These are phyloP conservation scores for Osmoderma eremita DNA, from an alignment of 2,888 invertebrate genomes.

Conservation along the genomic window DNA sequence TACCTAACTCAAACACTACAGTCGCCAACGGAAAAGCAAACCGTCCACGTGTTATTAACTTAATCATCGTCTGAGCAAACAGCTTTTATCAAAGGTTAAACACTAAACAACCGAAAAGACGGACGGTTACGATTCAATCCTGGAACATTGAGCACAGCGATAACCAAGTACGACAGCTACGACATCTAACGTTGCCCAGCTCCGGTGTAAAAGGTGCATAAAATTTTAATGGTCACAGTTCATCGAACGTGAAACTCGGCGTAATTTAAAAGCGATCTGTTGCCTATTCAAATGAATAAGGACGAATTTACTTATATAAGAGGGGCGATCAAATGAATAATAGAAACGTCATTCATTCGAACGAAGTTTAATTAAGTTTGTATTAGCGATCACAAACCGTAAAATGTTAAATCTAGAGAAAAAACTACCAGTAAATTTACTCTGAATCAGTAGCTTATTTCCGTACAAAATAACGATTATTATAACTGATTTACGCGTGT, in stretches of 20 bases:
- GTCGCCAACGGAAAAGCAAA: slow-evolving; percentile 32
- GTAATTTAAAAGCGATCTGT: slow-evolving; percentile 23
- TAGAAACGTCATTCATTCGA: neutral
- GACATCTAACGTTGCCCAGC: slow-evolving; percentile 27
- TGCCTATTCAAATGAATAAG: slow-evolving; percentile 4
- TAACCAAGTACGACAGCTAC: slow-evolving; percentile 5
- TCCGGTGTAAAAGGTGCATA: slow-evolving; percentile 30
- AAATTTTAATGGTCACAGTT: slow-evolving; percentile 37
- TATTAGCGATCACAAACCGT: slow-evolving; percentile 3
- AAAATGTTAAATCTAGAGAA: slow-evolving; percentile 6
- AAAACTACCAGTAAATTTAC: neutral
- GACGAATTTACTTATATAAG: slow-evolving; percentile 12
- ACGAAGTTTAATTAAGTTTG: slow-evolving; percentile 21
- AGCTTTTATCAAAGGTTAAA: slow-evolving; percentile 36
- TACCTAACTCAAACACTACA: slow-evolving; percentile 6
- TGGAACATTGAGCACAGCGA: slow-evolving; percentile 17
- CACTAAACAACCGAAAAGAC: slow-evolving; percentile 28
- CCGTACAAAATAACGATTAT: too few species aligned
- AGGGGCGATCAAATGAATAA: neutral
- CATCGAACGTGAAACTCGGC: slow-evolving; percentile 32
- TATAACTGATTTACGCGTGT: too few species aligned
- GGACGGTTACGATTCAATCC: slow-evolving; percentile 6
- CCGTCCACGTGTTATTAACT: slow-evolving; percentile 36
- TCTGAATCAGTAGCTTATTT: too few species aligned
- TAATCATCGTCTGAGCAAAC: slow-evolving; percentile 33